Evolutionary conservation across 2,888 invertebrate genomes (phyloP).

Genomic region (Cataglyphis livida): DNA sequence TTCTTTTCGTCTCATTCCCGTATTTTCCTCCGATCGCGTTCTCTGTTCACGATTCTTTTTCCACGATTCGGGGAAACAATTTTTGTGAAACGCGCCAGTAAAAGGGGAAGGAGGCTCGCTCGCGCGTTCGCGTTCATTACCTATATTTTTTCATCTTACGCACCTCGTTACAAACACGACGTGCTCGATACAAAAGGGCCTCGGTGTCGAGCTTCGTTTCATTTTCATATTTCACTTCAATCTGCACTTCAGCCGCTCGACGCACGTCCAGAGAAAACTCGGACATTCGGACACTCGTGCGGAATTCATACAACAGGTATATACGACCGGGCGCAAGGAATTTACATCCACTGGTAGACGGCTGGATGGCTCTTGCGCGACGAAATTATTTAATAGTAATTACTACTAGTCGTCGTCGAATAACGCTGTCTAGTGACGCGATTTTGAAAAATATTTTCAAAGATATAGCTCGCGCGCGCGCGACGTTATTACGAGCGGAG

Average conservation of each 20-base stretch:
- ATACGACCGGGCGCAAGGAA: slow-evolving; percentile 74
- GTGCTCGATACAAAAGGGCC: slow-evolving; percentile 73
- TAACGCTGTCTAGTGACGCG: slow-evolving; percentile 66
- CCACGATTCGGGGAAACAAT: slow-evolving; percentile 51
- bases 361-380: slow-evolving; percentile 74
- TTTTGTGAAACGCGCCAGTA: slow-evolving; percentile 61
- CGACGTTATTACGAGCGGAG: slow-evolving; percentile 20
- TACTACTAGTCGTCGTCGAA: slow-evolving; percentile 77
- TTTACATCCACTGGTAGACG: slow-evolving; percentile 78
- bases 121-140: slow-evolving; percentile 71
- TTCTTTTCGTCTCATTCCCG: slow-evolving; percentile 28
- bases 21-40: slow-evolving; percentile 26
- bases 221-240: slow-evolving; percentile 84
- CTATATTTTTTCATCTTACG: slow-evolving; percentile 74
- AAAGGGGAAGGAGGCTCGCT: slow-evolving; percentile 55
- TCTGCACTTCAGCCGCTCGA: slow-evolving; percentile 82
- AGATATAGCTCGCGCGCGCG: slow-evolving; percentile 11
- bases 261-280: slow-evolving; percentile 80
- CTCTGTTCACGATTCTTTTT: background rate
- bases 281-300: slow-evolving; percentile 82
- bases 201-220: slow-evolving; percentile 49
- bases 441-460: slow-evolving; percentile 54
- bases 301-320: slow-evolving; percentile 81
- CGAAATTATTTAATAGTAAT: slow-evolving; percentile 84
- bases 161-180: slow-evolving; percentile 72